Conservation (phyloP, 2,888 invertebrate genomes). For the Campoletis raptor region DNA sequence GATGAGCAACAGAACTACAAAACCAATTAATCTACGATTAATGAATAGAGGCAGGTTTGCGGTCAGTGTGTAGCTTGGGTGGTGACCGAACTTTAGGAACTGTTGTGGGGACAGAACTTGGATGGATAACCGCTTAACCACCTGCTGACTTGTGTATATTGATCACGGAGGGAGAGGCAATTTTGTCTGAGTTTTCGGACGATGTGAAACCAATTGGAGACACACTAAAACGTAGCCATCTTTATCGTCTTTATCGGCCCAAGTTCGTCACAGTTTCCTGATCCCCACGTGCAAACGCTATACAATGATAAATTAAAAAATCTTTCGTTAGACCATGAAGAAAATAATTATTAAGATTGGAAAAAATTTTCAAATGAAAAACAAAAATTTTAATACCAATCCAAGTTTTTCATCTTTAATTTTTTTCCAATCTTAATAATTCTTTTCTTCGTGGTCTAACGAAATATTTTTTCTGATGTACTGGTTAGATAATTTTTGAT, state of each 20-base stretch:
- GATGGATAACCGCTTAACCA: slow-evolving; percentile 5
- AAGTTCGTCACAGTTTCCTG: background rate
- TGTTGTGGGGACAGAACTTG: background rate
- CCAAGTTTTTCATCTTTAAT: too few species aligned
- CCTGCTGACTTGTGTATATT: background rate
- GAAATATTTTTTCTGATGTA: too few species aligned
- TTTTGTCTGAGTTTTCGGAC: background rate
- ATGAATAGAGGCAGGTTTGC: background rate
- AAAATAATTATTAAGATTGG: too few species aligned
- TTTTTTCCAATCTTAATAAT: too few species aligned
- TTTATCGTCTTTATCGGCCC: background rate
- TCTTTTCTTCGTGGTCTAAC: too few species aligned
- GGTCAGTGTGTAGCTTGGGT: background rate
- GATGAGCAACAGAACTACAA: background rate
- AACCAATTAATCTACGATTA: background rate
- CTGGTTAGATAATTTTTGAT: too few species aligned
- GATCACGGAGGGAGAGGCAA: background rate
- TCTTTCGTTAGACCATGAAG: too few species aligned
- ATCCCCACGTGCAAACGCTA: background rate
- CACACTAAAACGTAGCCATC: background rate
- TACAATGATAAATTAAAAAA: background rate
- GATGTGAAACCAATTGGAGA: background rate
- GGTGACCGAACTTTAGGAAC: background rate
- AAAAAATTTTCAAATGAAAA: too few species aligned
- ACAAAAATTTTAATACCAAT: too few species aligned